Percentiles rank a stretch among this genome's conserved stretches.
Evolutionary conservation across 2,888 invertebrate species (phyloP).

Genomic region (Synergus gifuensis): DNA sequence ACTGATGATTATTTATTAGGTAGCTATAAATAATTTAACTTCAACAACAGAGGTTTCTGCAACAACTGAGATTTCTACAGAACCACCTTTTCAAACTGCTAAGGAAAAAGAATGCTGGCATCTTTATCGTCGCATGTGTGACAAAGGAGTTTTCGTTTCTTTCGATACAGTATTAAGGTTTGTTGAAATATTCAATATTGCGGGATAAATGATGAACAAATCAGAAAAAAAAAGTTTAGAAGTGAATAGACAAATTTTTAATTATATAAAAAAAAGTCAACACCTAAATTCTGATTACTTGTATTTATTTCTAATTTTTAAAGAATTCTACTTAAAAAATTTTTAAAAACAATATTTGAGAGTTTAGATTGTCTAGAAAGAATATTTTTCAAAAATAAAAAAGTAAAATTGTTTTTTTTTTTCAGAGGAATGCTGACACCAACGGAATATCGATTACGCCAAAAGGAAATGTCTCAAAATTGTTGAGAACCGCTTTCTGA

Average conservation of each 20-base stretch:
- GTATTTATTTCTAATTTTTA: too few species aligned
- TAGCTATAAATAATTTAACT: slow-evolving; percentile 37
- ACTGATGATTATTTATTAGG: slow-evolving; percentile 27
- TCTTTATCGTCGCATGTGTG: slow-evolving; percentile 83
- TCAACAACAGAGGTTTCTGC: slow-evolving; percentile 46
- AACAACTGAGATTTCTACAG: slow-evolving; percentile 63
- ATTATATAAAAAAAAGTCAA: not conserved
- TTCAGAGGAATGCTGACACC: slow-evolving; percentile 85
- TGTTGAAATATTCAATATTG: not conserved
- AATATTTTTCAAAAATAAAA: slow-evolving; percentile 13
- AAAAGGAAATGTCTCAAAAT: slow-evolving; percentile 74
- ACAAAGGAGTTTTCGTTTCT: slow-evolving; percentile 83
- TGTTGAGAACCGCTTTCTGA: slow-evolving; percentile 50
- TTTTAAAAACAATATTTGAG: too few species aligned
- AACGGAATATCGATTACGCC: slow-evolving; percentile 84
- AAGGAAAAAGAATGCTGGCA: slow-evolving; percentile 85
- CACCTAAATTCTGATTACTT: too few species aligned
- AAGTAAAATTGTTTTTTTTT: slow-evolving; percentile 49
- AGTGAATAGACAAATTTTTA: too few species aligned
- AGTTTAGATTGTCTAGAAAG: not conserved
- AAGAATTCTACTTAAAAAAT: not conserved
- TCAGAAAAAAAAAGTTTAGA: not conserved
- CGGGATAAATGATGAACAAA: not conserved
- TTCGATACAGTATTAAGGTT: slow-evolving; percentile 84
- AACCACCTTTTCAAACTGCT: slow-evolving; percentile 79